Conservation (phyloP, 2,888 invertebrate genomes). For the Auanema sp. region DNA sequence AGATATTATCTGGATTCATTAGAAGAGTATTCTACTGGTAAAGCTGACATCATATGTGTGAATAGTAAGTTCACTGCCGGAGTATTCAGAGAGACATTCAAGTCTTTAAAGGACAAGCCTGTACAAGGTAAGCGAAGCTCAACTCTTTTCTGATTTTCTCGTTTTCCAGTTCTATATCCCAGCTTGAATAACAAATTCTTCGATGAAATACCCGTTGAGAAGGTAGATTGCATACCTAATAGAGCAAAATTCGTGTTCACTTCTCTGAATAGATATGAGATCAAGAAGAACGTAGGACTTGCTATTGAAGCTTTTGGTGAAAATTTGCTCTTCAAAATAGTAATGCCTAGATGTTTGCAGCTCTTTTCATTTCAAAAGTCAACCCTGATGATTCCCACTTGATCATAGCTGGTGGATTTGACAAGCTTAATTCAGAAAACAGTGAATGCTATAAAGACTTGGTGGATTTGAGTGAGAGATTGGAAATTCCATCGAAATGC, state of each 20-base stretch:
- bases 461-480: constrained; percentile 72
- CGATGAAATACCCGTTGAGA: constrained; percentile 31
- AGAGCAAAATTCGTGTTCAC: constrained; percentile 73
- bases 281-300: constrained; percentile 88
- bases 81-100: constrained; percentile 46
- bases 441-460: constrained; percentile 80
- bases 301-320: constrained; percentile 81
- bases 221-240: constrained; percentile 44
- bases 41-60: constrained; percentile 86
- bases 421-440: constrained; percentile 83
- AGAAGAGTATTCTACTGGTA: constrained; percentile 82
- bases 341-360: background rate
- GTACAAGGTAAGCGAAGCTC: background rate
- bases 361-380: no score
- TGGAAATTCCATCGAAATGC: constrained; percentile 63
- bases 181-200: constrained; percentile 80
- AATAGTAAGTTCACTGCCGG: constrained; percentile 88
- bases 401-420: constrained; percentile 94
- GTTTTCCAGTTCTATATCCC: constrained; percentile 80
- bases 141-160: background rate
- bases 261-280: constrained; percentile 94
- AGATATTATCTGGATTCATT: constrained; percentile 81
- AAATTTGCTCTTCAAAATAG: constrained; percentile 23
- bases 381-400: constrained; percentile 72
- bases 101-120: constrained; percentile 25